Percentiles rank a stretch among this genome's conserved stretches.
These are phyloP conservation scores for Gastracanthus pulcherrimus DNA, from an alignment of 2,888 invertebrate genomes.

Conservation along the genomic window DNA sequence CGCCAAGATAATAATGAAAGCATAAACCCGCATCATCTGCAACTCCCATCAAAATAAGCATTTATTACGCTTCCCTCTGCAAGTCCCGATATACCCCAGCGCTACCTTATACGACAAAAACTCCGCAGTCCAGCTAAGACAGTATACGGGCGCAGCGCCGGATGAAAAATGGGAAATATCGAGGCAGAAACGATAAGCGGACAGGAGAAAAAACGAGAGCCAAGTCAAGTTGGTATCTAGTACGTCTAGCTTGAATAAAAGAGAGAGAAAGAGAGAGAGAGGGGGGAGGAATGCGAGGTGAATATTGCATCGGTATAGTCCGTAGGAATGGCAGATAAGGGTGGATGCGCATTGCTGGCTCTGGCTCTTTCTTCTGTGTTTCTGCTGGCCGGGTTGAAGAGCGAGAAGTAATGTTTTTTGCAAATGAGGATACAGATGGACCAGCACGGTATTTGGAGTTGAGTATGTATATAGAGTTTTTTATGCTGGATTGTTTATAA, in stretches of 20 bases:
- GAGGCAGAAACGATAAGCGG: conserved; percentile 16
- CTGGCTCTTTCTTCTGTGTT: background rate
- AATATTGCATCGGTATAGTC: conserved; percentile 43
- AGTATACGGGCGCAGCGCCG: background rate
- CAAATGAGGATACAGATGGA: too few relatives aligned
- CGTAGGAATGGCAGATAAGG: conserved; percentile 14
- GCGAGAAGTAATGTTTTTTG: too few relatives aligned
- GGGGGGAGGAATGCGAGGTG: conserved; percentile 35
- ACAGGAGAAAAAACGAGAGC: background rate
- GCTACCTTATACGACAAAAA: too few relatives aligned
- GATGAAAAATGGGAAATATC: conserved; percentile 38
- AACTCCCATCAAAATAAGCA: background rate
- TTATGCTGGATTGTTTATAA: too few relatives aligned
- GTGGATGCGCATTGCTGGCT: background rate
- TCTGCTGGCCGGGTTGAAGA: too few relatives aligned
- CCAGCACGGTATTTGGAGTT: too few relatives aligned
- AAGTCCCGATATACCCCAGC: too few relatives aligned
- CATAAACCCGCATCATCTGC: background rate
- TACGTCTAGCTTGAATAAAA: conserved; percentile 37
- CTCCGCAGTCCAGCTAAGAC: conserved; percentile 6
- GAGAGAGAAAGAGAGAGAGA: background rate
- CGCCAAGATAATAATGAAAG: background rate
- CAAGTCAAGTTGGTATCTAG: conserved; percentile 41
- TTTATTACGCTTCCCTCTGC: background rate
- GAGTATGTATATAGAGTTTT: too few relatives aligned